Base-by-base conservation (phyloP, 2,888 invertebrate genomes). In the Stenodera caucasica region DNA sequence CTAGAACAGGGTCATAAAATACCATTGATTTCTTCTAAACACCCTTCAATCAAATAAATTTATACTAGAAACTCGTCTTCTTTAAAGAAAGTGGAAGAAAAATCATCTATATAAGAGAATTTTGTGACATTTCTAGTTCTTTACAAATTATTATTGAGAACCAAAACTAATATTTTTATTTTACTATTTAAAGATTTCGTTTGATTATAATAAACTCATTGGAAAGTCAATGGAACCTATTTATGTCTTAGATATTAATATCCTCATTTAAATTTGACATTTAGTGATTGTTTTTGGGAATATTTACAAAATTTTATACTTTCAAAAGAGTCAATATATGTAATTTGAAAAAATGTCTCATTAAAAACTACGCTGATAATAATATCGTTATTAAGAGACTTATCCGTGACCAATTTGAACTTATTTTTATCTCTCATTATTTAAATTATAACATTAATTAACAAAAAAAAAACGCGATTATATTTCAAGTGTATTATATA, bases 1-100 rank as follows among this genome's bases (percentile, higher is more conserved):
- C 45, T 45, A 45, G 45, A 23, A 23, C 45, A 45, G 21, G 45
- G 45, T 45, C 45, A 45, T 45, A 45, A 45, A 45, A 45, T 40
- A 40, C 18, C 7, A 40, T 45, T 45, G 23, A 45, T 45, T 23
- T 30, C 30, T 30, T 30, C 30, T 45, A 45, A 23, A 45, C 45
- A 45, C 45, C 45, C 45, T 45, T 45, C 11, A 23, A 45, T 45
- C 45, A 45, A 45, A n/a, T 4, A n/a, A 8, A n/a, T 45, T 45
- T 5, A 0, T 45, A 23, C 11, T 45, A 45, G 45, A 45, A 23
- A 45, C 23, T 23, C 4, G 5, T 11, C 21, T 2, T 45, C 12
- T 45, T n/a, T 21, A 23, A 23, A n/a, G 11, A n/a, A 30, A 30
- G 4, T 45, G 0, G 11, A 18, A 40, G 1, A 37, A 5, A 18